Conservation (phyloP, 2,888 invertebrate species). For the Xiphydria camelus region DNA sequence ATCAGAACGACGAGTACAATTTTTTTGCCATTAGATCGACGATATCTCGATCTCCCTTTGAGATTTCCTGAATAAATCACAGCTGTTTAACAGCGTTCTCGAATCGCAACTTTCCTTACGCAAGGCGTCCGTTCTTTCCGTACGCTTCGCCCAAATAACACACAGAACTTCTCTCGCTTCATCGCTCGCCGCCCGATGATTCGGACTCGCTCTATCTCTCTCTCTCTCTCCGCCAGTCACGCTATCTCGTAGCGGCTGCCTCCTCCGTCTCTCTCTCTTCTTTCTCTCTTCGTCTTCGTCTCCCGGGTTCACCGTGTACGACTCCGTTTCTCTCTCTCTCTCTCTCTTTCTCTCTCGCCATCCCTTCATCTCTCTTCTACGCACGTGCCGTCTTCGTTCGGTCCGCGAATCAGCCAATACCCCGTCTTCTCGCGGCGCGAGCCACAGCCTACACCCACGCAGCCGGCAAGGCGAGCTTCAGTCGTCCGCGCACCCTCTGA, state of each 20-base stretch:
- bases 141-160: not conserved
- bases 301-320: too few relatives aligned
- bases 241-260: slow-evolving; percentile 7
- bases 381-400: not conserved
- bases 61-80: too few relatives aligned
- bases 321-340: not conserved
- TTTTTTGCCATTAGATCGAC: too few relatives aligned
- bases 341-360: slow-evolving; percentile 6
- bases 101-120: too few relatives aligned
- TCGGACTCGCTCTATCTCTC: slow-evolving; percentile 17
- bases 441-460: slow-evolving; percentile 49
- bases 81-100: too few relatives aligned
- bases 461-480: slow-evolving; percentile 36
- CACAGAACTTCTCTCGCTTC: slow-evolving; percentile 4
- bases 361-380: slow-evolving; percentile 4
- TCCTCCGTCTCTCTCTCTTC: slow-evolving; percentile 10
- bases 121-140: too few relatives aligned
- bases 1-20: too few relatives aligned
- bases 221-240: slow-evolving; percentile 16
- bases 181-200: slow-evolving; percentile 3
- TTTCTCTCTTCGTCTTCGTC: slow-evolving; percentile 13
- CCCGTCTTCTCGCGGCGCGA: slow-evolving; percentile 22
- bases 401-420: not conserved
- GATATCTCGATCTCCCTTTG: too few relatives aligned
- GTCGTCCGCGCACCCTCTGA: slow-evolving; percentile 54